Percentiles rank a stretch among this genome's conserved stretches.
Evolutionary conservation across 1,140 invertebrate species (phyloP).

Genomic region (Anastrepha obliqua): DNA sequence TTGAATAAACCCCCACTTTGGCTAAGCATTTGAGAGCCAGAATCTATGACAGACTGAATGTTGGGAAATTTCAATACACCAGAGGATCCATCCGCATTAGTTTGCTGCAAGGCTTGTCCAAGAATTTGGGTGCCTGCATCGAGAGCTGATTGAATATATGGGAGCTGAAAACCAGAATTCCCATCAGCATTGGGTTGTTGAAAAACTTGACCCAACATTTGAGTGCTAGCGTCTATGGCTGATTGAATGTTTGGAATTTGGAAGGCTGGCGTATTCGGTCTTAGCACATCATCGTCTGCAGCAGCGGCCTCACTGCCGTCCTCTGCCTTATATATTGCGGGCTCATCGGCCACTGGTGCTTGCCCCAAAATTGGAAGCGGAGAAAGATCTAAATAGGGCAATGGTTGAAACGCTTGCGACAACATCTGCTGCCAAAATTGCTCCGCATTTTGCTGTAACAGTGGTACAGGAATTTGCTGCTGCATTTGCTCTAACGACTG

Average conservation of each 20-base stretch:
- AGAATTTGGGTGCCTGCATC: slow-evolving; percentile 42
- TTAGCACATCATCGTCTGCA: slow-evolving; percentile 1
- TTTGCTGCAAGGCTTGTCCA: slow-evolving; percentile 7
- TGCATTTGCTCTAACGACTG: slow-evolving; percentile 18
- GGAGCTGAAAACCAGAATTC: not conserved
- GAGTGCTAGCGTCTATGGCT: not conserved
- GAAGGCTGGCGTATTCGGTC: not conserved
- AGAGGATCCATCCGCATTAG: not conserved
- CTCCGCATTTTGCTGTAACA: slow-evolving; percentile 17
- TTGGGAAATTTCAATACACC: slow-evolving; percentile 20
- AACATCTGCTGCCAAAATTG: slow-evolving; percentile 45
- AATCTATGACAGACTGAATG: slow-evolving; percentile 54
- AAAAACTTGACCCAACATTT: slow-evolving; percentile 20
- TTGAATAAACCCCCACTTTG: slow-evolving; percentile 58
- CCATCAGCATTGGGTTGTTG: slow-evolving; percentile 12
- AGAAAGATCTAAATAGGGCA: not conserved
- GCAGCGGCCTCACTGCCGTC: not conserved
- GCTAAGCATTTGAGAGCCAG: not conserved
- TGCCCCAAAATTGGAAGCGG: slow-evolving; percentile 28
- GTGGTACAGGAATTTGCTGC: not conserved
- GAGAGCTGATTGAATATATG: slow-evolving; percentile 23
- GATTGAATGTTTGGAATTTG: slow-evolving; percentile 39
- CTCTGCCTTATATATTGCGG: not conserved
- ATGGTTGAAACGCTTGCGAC: slow-evolving; percentile 24
- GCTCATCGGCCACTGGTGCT: not conserved